Conservation (phyloP, 2,797 vertebrate species). For the Apogon talboti region DNA sequence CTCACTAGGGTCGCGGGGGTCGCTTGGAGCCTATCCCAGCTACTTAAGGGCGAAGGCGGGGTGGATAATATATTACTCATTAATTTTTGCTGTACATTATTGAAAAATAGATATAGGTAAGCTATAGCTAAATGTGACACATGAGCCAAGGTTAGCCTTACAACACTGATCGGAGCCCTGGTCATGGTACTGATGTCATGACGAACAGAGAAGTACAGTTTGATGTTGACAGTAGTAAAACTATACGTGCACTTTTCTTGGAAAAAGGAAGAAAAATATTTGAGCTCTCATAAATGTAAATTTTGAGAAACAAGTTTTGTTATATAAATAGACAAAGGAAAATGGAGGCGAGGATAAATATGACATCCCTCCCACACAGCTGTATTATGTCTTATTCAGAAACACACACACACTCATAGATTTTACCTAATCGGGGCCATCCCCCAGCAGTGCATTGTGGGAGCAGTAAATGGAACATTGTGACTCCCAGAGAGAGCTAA, state of each 20-base stretch:
- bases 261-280: conserved; percentile 2
- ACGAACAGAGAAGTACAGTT: neutral
- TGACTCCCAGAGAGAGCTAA: conserved; percentile 55
- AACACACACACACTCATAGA: conserved; percentile 35
- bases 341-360: conserved; percentile 13
- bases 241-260: neutral
- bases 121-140: neutral
- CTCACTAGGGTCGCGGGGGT: no score
- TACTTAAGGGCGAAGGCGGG: no score
- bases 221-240: neutral
- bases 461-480: conserved; percentile 59
- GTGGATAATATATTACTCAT: no score
- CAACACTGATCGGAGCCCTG: neutral
- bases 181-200: neutral
- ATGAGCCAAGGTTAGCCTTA: neutral
- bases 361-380: conserved; percentile 23
- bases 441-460: conserved; percentile 42
- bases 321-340: conserved; percentile 10
- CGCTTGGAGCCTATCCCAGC: no score
- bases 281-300: neutral
- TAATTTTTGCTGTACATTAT: no score
- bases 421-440: conserved; percentile 50
- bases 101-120: no score
- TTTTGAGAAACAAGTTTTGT: conserved; percentile 8
- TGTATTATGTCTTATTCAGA: conserved; percentile 38